These are phyloP conservation scores for Vanessa atalanta DNA, from an alignment of 1,140 invertebrate genomes.

Conservation along the genomic window DNA sequence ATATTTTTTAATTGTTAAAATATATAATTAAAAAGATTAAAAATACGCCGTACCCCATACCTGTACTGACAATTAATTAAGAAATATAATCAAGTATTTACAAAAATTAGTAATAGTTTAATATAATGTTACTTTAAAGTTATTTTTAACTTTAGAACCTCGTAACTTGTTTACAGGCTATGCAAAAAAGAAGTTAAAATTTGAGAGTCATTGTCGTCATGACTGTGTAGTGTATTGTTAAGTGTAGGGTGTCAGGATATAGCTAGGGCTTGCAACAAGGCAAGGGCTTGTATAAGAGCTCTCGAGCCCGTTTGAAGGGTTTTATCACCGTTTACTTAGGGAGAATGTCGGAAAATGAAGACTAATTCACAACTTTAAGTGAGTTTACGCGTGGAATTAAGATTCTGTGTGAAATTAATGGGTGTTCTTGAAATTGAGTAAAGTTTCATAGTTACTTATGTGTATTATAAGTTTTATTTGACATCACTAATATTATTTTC, in stretches of 20 bases:
- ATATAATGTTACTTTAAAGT: neutral
- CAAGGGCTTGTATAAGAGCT: constrained; percentile 42
- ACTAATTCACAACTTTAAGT: constrained; percentile 37
- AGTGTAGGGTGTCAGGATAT: constrained; percentile 43
- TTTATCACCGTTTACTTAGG: constrained; percentile 50
- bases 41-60: neutral
- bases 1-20: constrained; percentile 15
- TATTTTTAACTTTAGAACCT: constrained; percentile 8
- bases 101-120: neutral
- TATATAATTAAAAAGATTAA: neutral
- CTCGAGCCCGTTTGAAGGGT: constrained; percentile 43
- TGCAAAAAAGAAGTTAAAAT: constrained; percentile 35
- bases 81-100: neutral
- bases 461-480: too few species aligned
- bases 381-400: constrained; percentile 22
- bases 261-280: constrained; percentile 38
- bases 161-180: constrained; percentile 19
- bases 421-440: neutral
- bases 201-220: constrained; percentile 36
- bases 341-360: constrained; percentile 46
- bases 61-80: neutral
- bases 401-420: constrained; percentile 6
- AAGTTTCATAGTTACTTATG: too few species aligned
- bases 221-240: constrained; percentile 33
- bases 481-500: too few species aligned